A percentile compares a stretch with the other conserved stretches of the same genome.
phyloP scores from a whole-genome alignment of 2,113 vertebrate genomes.

The Rostratula benghalensis region DNA sequence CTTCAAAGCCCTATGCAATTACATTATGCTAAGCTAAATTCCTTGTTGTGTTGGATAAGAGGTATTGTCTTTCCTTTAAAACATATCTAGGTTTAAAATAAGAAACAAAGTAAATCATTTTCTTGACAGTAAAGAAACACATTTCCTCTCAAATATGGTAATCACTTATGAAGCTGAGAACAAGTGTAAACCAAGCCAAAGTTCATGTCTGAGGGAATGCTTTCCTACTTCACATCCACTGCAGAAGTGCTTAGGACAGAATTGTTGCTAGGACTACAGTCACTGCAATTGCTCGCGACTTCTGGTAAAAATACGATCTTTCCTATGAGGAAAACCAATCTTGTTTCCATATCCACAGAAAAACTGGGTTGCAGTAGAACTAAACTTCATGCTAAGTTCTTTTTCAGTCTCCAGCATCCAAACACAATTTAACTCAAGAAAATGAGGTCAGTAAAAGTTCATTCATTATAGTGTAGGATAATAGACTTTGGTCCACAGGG shows the following conservation, averaged over 20 bases:
- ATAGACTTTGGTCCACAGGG: background rate
- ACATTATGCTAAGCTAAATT: background rate
- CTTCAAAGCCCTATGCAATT: constrained; percentile 8
- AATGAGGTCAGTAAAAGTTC: background rate
- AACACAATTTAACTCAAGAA: background rate
- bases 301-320: background rate
- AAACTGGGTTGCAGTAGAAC: background rate
- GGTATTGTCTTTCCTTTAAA: constrained; percentile 42
- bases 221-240: background rate
- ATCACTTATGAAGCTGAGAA: constrained; percentile 55
- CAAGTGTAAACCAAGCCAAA: constrained; percentile 45
- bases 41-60: constrained; percentile 5
- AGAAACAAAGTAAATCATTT: constrained; percentile 60
- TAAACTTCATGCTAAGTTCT: background rate
- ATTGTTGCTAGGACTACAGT: background rate
- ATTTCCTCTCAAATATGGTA: constrained; percentile 28
- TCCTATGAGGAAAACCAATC: background rate
- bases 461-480: background rate
- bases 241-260: background rate
- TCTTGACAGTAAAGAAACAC: constrained; percentile 14
- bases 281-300: background rate
- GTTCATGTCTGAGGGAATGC: constrained; percentile 11
- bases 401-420: background rate
- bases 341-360: background rate
- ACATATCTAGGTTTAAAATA: constrained; percentile 36